Evolutionary conservation across 2,888 invertebrate genomes (phyloP).

Genomic region (Dasysyrphus albostriatus): DNA sequence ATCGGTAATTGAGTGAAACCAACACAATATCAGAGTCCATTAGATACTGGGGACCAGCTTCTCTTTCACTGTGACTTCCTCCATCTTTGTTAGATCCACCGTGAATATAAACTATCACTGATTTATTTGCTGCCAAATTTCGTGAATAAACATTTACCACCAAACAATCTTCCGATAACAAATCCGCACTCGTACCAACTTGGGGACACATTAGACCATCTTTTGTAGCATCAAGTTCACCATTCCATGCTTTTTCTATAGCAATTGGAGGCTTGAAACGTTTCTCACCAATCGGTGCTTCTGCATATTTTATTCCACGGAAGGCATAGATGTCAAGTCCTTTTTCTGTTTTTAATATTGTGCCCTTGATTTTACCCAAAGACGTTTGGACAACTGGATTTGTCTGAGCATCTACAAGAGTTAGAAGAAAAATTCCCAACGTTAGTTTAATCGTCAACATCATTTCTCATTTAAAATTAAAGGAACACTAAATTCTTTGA

Average conservation of each 20-base stretch:
- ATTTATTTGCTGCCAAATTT: constrained; percentile 60
- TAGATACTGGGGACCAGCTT: constrained; percentile 80
- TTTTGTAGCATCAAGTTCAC: constrained; percentile 81
- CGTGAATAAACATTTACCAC: constrained; percentile 86
- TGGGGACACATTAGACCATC: constrained; percentile 83
- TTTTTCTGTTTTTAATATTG: constrained; percentile 82
- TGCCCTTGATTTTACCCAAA: constrained; percentile 83
- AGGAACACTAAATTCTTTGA: background rate
- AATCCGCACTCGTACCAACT: constrained; percentile 12
- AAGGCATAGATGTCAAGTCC: constrained; percentile 83
- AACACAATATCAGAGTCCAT: constrained; percentile 80
- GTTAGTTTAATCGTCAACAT: background rate
- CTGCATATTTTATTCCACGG: constrained; percentile 84
- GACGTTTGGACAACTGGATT: constrained; percentile 76
- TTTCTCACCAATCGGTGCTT: constrained; percentile 82
- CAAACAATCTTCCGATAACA: constrained; percentile 87
- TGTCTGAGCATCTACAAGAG: background rate
- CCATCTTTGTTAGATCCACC: constrained; percentile 80
- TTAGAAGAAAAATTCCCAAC: background rate
- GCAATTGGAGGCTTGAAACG: constrained; percentile 83
- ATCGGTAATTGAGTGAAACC: constrained; percentile 81
- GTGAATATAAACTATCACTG: constrained; percentile 81
- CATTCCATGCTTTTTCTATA: constrained; percentile 79
- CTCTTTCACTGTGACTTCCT: constrained; percentile 78
- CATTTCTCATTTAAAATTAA: background rate